A percentile compares a stretch with the other conserved stretches of the same genome.
Evolutionary conservation across 2,797 vertebrate species (phyloP).

Genomic region (Semaprochilodus insignis): DNA sequence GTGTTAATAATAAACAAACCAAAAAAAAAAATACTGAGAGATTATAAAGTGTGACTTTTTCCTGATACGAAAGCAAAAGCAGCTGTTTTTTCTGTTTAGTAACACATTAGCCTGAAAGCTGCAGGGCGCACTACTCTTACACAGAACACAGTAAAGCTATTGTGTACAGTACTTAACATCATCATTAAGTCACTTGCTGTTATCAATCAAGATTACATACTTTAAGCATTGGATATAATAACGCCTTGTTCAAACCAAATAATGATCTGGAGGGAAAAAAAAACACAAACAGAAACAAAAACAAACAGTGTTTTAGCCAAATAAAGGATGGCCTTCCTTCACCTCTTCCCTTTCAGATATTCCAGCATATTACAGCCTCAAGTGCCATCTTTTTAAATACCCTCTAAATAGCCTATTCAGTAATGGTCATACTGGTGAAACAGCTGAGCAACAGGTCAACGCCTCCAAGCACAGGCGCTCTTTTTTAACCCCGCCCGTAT

Average conservation of each 20-base stretch:
- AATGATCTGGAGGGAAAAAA: slow-evolving; percentile 54
- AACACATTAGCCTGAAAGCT: slow-evolving; percentile 75
- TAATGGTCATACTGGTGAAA: slow-evolving; percentile 66
- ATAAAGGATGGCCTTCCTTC: slow-evolving; percentile 73
- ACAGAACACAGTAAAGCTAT: slow-evolving; percentile 83
- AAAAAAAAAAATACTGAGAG: slow-evolving; percentile 82
- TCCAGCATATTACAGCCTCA: slow-evolving; percentile 82
- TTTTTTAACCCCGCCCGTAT: not conserved
- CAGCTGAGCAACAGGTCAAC: slow-evolving; percentile 67
- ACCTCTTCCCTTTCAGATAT: slow-evolving; percentile 77
- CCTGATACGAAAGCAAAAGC: slow-evolving; percentile 79
- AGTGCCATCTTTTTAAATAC: slow-evolving; percentile 73
- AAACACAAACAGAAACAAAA: not conserved
- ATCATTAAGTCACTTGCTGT: slow-evolving; percentile 75
- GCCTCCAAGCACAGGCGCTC: slow-evolving; percentile 34
- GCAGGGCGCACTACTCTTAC: slow-evolving; percentile 67
- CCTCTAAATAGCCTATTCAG: slow-evolving; percentile 70
- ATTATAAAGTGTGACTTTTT: slow-evolving; percentile 78
- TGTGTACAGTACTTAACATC: slow-evolving; percentile 82
- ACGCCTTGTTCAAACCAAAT: slow-evolving; percentile 67
- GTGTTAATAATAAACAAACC: slow-evolving; percentile 66
- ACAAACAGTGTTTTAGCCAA: slow-evolving; percentile 63
- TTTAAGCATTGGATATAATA: slow-evolving; percentile 68
- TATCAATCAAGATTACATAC: slow-evolving; percentile 73
- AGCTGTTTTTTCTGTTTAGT: slow-evolving; percentile 70